Base-by-base conservation (phyloP, 2,888 invertebrate genomes). In the Ormyrus nitidulus region DNA sequence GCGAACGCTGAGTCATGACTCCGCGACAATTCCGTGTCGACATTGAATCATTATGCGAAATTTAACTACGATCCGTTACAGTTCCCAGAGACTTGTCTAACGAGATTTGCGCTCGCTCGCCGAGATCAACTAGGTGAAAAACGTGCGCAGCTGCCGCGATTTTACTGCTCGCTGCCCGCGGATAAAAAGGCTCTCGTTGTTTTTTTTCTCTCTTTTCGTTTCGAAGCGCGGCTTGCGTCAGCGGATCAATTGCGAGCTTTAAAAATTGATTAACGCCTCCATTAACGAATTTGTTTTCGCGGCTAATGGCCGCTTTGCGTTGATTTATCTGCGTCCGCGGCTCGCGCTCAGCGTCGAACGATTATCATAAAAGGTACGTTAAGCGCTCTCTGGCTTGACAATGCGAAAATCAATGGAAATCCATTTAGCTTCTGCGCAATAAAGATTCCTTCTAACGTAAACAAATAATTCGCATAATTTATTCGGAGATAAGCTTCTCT, bases 391-490 rank as follows among this genome's bases (percentile, higher is more conserved):
- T 1, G 19, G 19, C 19, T 19, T 11, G 70, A 51, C 49, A 34
- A 59, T 70, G 49, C 53, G 19, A 19, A 13, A 69, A 53, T 69
- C 62, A 68, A 68, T 68, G 54, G 62, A 56, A 73, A 73, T 68
- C 34, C 54, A 61, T 49, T 46, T 8, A 44, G 49, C 44, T 61
- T 56, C 48, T 74, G 44, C 73, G 79, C 62, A 79, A 79, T 68
- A 62, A 58, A 19, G 19, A 34, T 69, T 70, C 19, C 19, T 79
- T 62, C 56, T 46, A 69, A 69, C 62, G 65, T 75, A 75, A 79
- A 75, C 75, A 79, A 79, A 75, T 79, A 70, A 65, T 75, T 79
- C 19, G 48, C 65, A 66, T 49, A 75, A 71, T 75, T 75, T 62
- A 75, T 79, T 64, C 65, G 58, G 11, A 13, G 79, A 70, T 79